Conservation (phyloP, 1,140 invertebrate genomes). For the Matsumurasca onukii region DNA sequence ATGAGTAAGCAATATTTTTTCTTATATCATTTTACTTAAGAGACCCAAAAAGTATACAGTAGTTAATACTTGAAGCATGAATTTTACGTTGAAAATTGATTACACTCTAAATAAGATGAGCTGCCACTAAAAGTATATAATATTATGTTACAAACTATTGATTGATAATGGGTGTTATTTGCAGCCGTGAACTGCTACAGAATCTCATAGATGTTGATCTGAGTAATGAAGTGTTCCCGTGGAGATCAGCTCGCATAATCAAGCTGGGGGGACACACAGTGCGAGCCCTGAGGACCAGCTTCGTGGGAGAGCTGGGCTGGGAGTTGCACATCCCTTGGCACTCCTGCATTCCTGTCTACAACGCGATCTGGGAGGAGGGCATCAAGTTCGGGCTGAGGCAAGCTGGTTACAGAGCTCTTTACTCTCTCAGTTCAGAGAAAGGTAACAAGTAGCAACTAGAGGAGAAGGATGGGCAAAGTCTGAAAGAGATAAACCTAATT, state of each 20-base stretch:
- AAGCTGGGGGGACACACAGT: slow-evolving; percentile 52
- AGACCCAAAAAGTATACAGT: too few species aligned
- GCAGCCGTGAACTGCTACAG: slow-evolving; percentile 64
- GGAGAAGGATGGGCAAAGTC: too few species aligned
- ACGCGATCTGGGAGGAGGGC: slow-evolving; percentile 61
- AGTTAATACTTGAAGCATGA: too few species aligned
- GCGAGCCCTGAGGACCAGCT: slow-evolving; percentile 73
- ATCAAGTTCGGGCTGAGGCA: slow-evolving; percentile 62
- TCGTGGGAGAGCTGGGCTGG: slow-evolving; percentile 85
- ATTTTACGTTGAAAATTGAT: too few species aligned
- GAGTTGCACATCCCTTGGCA: slow-evolving; percentile 80
- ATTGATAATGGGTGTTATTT: too few species aligned
- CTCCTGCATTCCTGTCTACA: slow-evolving; percentile 62
- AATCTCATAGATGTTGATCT: slow-evolving; percentile 52
- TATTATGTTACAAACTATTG: too few species aligned
- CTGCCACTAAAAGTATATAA: too few species aligned
- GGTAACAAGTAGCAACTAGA: too few species aligned
- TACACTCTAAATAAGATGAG: too few species aligned
- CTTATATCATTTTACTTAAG: too few species aligned
- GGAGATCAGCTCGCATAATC: slow-evolving; percentile 56
- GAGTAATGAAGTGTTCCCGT: slow-evolving; percentile 60
- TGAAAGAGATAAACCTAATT: neutral
- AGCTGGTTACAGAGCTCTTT: slow-evolving; percentile 80
- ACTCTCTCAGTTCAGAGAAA: slow-evolving; percentile 83
- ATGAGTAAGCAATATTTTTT: too few species aligned